Base-by-base conservation (phyloP, 2,888 invertebrate genomes). In the Nezara viridula region DNA sequence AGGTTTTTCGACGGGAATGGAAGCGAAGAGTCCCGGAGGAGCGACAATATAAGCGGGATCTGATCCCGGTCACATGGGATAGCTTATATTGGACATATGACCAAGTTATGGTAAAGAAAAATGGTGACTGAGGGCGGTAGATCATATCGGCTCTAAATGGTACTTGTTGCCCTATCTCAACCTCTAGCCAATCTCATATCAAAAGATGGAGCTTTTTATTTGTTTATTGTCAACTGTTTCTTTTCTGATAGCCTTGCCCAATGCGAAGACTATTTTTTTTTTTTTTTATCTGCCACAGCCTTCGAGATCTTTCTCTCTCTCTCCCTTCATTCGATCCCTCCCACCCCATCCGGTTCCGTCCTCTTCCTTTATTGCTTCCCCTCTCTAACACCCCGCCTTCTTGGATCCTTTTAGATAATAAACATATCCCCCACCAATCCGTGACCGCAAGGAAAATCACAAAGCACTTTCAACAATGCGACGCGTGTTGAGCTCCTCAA, bases 211-310 rank as follows among this genome's bases (percentile, higher is more conserved):
- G 86, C 88, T 66, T 90, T 90, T 90, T 90, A 90, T 90, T 90
- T 90, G 88, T 90, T 90, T 90, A 90, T 90, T 90, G 90, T 90
- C 90, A 89, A 89, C 90, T 90, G 88, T 85, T 88, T 89, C 86
- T 88, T 88, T 89, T 89, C 89, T 89, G 89, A 89, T 90, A 89
- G 85, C 90, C 89, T 60, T 60, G 85, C 89, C 89, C 89, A 89
- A 88, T 89, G 90, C 89, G 85, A 55, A 21, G 52, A 55, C 49
- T 40, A 52, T 50, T 85, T 88, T 86, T 90, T 86, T 66, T 87
- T 88, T 87, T 88, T 50, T 73, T 86, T 77, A 32, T 66, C 60
- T 81, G 73, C 81, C 55, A 52, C 52, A 50, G 49, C 52, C 52
- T 86, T 37, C 21, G 24, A 50, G 49, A 50, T 52, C 86, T 50